Evolutionary conservation across 1,140 invertebrate genomes (phyloP).

Genomic region (Lepidurus packardi): DNA sequence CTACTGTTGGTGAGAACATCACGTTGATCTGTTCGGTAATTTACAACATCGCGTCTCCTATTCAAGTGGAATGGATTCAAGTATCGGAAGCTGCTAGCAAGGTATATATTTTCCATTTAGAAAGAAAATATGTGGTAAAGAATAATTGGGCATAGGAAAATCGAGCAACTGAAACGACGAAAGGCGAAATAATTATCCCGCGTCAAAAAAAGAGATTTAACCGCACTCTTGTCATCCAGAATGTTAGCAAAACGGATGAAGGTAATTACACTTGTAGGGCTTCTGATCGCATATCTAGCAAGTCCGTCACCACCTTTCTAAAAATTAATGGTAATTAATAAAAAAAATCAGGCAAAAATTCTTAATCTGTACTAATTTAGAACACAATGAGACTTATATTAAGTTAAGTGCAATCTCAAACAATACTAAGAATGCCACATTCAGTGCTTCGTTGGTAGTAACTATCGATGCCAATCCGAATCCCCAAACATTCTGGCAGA

Average conservation of each 20-base stretch:
- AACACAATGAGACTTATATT: neutral
- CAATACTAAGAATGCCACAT: neutral
- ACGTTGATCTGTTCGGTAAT: neutral
- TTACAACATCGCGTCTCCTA: neutral
- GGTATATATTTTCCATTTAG: neutral
- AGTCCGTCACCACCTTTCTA: neutral
- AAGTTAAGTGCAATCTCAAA: neutral
- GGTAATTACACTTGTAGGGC: neutral
- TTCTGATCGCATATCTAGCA: neutral
- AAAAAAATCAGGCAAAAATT: too few species aligned
- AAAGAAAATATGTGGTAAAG: too few species aligned
- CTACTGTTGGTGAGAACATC: neutral
- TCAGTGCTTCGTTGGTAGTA: neutral
- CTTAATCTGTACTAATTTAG: neutral
- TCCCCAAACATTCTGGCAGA: neutral
- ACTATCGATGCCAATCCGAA: neutral
- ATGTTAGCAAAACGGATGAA: neutral
- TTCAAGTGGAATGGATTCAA: neutral
- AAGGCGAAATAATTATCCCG: too few species aligned
- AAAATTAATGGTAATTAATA: neutral
- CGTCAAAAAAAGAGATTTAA: neutral
- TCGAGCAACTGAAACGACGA: too few species aligned
- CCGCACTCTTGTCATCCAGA: neutral
- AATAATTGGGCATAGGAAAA: too few species aligned
- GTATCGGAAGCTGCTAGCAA: neutral